Evolutionary conservation across 2,797 vertebrate genomes (phyloP).

Genomic region (Vespertilio murinus): DNA sequence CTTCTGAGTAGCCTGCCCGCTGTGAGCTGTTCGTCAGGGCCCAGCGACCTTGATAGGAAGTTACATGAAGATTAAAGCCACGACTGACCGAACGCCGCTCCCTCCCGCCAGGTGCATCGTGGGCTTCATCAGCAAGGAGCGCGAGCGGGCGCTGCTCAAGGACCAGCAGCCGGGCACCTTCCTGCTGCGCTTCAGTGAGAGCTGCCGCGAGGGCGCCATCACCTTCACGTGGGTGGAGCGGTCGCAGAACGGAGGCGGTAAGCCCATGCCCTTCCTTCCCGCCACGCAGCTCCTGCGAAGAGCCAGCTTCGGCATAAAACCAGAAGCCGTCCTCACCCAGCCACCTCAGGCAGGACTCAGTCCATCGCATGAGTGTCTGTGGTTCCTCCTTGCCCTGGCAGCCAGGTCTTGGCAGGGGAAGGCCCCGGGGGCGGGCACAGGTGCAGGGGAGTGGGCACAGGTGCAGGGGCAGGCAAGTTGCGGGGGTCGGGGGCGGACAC

Average conservation of each 20-base stretch:
- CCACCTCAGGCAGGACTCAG: neutral
- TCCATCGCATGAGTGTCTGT: neutral
- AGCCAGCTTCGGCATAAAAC: neutral
- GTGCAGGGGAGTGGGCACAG: rapidly evolving
- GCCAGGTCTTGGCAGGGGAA: neutral
- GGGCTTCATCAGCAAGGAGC: constrained; percentile 96
- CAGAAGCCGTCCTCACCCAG: neutral
- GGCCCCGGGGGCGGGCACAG: neutral
- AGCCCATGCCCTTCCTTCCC: rapidly evolving
- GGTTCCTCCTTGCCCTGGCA: neutral
- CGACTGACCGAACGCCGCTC: neutral
- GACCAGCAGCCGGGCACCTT: constrained; percentile 93
- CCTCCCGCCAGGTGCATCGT: constrained; percentile 89
- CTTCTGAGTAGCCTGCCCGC: neutral
- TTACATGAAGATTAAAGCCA: neutral
- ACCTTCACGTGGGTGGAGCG: constrained; percentile 94
- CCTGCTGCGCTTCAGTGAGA: constrained; percentile 96
- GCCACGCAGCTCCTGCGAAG: neutral
- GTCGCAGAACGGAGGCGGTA: constrained; percentile 80
- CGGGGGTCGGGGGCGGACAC: too few species aligned
- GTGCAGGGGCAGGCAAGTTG: neutral
- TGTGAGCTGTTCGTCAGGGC: neutral
- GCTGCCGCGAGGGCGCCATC: constrained; percentile 94
- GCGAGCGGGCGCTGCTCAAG: constrained; percentile 89
- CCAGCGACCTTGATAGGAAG: neutral